Evolutionary conservation across 2,113 vertebrate species (phyloP).

Genomic region (Oreochromis aureus): DNA sequence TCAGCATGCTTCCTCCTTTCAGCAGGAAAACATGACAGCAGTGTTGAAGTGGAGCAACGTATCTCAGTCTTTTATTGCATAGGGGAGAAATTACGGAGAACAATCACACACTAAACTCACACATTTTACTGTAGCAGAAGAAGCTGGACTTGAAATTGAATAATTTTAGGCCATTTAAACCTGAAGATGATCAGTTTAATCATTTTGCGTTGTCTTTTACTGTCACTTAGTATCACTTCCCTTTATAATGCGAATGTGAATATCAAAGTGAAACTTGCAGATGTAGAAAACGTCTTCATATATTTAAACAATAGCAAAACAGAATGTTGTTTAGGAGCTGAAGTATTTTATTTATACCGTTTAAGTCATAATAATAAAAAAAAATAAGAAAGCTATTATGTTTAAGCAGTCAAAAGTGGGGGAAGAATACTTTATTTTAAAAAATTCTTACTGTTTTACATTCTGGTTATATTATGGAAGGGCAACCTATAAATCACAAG

Average conservation of each 20-base stretch:
- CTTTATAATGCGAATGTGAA: neutral
- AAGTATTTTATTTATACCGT: neutral
- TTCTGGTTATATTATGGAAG: neutral
- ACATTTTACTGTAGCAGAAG: neutral
- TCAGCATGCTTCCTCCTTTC: constrained; percentile 23
- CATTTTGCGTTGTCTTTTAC: neutral
- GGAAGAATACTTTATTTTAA: neutral
- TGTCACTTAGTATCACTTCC: neutral
- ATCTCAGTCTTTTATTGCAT: neutral
- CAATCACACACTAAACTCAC: neutral
- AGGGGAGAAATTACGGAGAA: neutral
- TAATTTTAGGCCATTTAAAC: neutral
- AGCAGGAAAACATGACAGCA: neutral
- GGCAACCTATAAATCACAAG: neutral
- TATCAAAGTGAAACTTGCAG: neutral
- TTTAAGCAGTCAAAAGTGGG: neutral
- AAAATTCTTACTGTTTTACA: neutral
- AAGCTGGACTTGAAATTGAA: neutral
- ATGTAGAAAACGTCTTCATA: neutral
- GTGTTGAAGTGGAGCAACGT: neutral
- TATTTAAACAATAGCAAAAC: neutral
- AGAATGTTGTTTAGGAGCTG: neutral
- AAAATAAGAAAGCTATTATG: neutral
- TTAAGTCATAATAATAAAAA: neutral
- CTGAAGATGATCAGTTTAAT: neutral